Percentiles rank a stretch among this genome's conserved stretches.
Evolutionary conservation across 1,140 invertebrate genomes (phyloP).

Genomic region (Drosophila pectinifera): DNA sequence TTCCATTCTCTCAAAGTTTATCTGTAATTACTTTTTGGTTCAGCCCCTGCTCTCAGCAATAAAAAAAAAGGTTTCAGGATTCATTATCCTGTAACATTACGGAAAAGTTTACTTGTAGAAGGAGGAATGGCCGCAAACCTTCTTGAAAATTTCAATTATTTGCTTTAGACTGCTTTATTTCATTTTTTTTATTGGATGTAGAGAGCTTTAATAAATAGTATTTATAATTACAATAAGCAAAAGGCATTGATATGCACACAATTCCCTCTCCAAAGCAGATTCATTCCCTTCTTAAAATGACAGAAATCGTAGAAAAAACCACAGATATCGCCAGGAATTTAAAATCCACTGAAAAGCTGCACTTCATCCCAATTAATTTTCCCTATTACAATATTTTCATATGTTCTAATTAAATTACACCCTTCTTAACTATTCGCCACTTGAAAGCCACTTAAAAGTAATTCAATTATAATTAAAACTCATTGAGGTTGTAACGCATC

Average conservation of each 20-base stretch:
- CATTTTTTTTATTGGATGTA: not conserved
- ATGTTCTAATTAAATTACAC: conserved; percentile 49
- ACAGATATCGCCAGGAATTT: too few species aligned
- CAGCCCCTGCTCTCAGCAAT: conserved; percentile 48
- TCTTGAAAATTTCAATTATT: conserved; percentile 38
- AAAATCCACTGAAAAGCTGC: not conserved
- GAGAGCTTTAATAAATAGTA: not conserved
- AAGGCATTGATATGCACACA: too few species aligned
- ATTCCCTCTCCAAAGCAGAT: not conserved
- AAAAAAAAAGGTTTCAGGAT: conserved; percentile 15
- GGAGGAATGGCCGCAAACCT: not conserved
- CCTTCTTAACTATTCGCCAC: conserved; percentile 42
- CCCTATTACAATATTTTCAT: conserved; percentile 36
- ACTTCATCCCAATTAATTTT: not conserved
- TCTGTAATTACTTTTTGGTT: conserved; percentile 64
- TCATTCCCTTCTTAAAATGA: not conserved
- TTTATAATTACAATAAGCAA: not conserved
- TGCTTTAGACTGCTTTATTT: too few species aligned
- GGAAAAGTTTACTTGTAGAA: conserved; percentile 39
- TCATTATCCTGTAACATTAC: conserved; percentile 20
- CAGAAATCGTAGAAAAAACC: not conserved
- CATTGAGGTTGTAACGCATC: conserved; percentile 52
- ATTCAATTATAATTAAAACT: conserved; percentile 75
- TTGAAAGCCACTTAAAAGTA: conserved; percentile 69
- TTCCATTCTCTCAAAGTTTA: conserved; percentile 25